Evolutionary conservation across 2,797 vertebrate genomes (phyloP).

Genomic region (Argya squamiceps): DNA sequence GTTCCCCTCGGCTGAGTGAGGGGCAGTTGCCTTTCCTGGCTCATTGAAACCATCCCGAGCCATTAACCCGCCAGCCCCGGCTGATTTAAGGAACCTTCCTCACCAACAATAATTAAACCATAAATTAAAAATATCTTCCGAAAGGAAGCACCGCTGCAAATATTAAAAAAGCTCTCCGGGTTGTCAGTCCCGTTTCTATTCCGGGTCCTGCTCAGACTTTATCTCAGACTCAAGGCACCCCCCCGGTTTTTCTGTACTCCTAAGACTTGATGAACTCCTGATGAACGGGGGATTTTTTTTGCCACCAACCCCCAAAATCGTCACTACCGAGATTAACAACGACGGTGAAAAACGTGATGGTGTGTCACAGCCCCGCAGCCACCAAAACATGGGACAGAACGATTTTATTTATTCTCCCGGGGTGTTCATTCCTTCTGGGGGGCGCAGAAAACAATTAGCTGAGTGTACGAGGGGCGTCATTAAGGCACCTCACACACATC

Average conservation of each 20-base stretch:
- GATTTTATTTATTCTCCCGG: background rate
- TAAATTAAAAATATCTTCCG: background rate
- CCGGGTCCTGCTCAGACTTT: background rate
- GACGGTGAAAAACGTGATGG: background rate
- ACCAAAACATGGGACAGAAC: background rate
- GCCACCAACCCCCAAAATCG: background rate
- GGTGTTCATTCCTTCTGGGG: background rate
- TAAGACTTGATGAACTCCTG: background rate
- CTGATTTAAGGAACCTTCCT: constrained; percentile 25
- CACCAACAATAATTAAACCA: constrained; percentile 1
- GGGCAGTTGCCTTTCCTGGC: constrained; percentile 4
- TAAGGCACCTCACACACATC: background rate
- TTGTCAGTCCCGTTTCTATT: background rate
- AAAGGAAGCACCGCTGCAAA: background rate
- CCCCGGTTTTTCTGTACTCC: background rate
- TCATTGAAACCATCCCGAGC: constrained; percentile 46
- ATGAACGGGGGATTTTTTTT: background rate
- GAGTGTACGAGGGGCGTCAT: background rate
- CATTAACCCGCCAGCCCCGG: constrained; percentile 19
- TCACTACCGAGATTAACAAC: background rate
- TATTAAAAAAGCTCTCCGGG: background rate
- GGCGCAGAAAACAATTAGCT: background rate
- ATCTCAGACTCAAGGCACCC: background rate
- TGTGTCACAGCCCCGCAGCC: background rate
- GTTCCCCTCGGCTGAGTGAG: constrained; percentile 12